phyloP scores from a whole-genome alignment of 2,113 vertebrate species.

The Addax nasomaculatus region DNA sequence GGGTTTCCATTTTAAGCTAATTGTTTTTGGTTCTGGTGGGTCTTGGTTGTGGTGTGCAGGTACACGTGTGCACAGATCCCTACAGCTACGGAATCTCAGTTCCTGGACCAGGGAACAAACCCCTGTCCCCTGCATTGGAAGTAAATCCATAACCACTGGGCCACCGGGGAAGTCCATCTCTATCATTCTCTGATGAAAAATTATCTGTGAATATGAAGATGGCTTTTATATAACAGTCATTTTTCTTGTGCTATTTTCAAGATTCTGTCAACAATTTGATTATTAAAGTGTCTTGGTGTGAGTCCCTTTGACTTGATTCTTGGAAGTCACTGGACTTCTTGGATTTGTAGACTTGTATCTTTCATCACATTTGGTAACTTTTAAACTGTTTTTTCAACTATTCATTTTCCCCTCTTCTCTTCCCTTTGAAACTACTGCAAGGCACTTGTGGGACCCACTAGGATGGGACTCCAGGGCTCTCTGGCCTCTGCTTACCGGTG shows the following conservation, averaged over 20 bases:
- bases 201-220: background rate
- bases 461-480: background rate
- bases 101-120: background rate
- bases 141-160: background rate
- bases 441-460: rapidly evolving
- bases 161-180: background rate
- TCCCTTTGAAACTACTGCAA: rapidly evolving
- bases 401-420: background rate
- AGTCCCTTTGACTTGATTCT: background rate
- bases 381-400: background rate
- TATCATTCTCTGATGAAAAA: background rate
- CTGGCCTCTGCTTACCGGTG: background rate
- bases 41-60: background rate
- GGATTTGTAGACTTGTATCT: background rate
- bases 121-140: background rate
- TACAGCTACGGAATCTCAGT: background rate
- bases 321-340: background rate
- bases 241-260: background rate
- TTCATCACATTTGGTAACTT: background rate
- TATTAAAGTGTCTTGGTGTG: background rate
- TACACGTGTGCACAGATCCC: background rate
- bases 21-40: background rate
- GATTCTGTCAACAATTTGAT: background rate
- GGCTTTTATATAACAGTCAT: rapidly evolving
- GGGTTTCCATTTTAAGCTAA: background rate